Evolutionary conservation across 2,797 vertebrate species (phyloP).

Genomic region (Sebastiscus tertius): DNA sequence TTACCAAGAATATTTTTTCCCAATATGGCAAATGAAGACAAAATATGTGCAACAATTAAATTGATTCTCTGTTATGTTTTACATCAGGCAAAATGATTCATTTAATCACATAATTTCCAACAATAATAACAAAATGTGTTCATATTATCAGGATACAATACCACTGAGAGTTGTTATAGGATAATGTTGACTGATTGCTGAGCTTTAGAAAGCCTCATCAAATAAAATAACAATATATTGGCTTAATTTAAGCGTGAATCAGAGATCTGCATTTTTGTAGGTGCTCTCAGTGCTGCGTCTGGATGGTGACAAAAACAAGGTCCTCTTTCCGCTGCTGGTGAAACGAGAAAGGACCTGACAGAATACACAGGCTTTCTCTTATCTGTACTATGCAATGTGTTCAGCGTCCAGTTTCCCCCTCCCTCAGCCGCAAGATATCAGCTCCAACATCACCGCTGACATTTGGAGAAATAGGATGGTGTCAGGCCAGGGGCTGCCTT

Average conservation of each 20-base stretch:
- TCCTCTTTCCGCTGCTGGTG: neutral
- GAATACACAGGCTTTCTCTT: conserved; percentile 53
- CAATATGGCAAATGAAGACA: neutral
- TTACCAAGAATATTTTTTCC: neutral
- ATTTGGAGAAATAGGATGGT: conserved; percentile 80
- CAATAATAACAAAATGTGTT: neutral
- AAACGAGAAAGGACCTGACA: conserved; percentile 31
- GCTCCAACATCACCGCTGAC: conserved; percentile 75
- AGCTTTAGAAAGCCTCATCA: neutral
- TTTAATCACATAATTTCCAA: neutral
- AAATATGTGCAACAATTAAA: neutral
- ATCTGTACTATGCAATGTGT: conserved; percentile 54
- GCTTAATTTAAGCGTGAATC: neutral
- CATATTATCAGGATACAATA: neutral
- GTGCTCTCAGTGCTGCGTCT: conserved; percentile 1
- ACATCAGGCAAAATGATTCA: neutral
- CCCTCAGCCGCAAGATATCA: conserved; percentile 60
- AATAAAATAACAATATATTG: neutral
- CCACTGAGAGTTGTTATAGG: neutral
- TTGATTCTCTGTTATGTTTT: neutral
- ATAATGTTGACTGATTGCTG: neutral
- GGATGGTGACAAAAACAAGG: neutral
- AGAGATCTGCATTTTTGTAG: neutral
- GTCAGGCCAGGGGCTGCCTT: conserved; percentile 62
- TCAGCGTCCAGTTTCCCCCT: conserved; percentile 29